Conservation (phyloP, 2,113 vertebrate genomes). For the Asarcornis scutulata region DNA sequence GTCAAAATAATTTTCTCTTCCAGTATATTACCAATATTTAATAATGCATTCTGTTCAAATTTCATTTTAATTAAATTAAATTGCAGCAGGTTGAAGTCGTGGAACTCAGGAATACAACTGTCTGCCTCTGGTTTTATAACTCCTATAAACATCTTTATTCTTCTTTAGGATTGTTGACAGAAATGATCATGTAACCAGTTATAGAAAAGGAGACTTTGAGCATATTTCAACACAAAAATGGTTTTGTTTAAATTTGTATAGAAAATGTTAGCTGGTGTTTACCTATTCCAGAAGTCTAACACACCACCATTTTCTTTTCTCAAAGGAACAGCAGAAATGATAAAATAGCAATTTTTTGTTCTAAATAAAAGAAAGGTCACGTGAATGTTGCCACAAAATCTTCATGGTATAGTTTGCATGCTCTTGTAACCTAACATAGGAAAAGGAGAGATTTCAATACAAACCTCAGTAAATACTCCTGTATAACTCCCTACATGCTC, state of each 20-base stretch:
- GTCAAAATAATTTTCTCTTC: constrained; percentile 73
- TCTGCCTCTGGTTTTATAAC: constrained; percentile 58
- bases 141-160: constrained; percentile 68
- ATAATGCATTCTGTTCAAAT: constrained; percentile 68
- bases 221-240: constrained; percentile 27
- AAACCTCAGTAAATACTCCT: not conserved
- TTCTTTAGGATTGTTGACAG: constrained; percentile 70
- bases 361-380: not conserved
- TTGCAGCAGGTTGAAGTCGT: constrained; percentile 61
- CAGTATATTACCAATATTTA: constrained; percentile 71
- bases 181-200: constrained; percentile 51
- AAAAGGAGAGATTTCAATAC: not conserved
- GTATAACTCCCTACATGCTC: not conserved
- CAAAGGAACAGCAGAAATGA: not conserved
- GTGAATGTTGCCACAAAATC: not conserved
- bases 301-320: constrained; percentile 47
- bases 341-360: not conserved
- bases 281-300: constrained; percentile 19
- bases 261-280: constrained; percentile 36
- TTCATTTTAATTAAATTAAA: constrained; percentile 77
- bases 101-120: constrained; percentile 69
- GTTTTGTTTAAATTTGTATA: constrained; percentile 40
- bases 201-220: constrained; percentile 53
- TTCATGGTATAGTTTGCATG: not conserved
- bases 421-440: not conserved